Base-by-base conservation (phyloP, 2,888 invertebrate species). In the Drosophila leonis region DNA sequence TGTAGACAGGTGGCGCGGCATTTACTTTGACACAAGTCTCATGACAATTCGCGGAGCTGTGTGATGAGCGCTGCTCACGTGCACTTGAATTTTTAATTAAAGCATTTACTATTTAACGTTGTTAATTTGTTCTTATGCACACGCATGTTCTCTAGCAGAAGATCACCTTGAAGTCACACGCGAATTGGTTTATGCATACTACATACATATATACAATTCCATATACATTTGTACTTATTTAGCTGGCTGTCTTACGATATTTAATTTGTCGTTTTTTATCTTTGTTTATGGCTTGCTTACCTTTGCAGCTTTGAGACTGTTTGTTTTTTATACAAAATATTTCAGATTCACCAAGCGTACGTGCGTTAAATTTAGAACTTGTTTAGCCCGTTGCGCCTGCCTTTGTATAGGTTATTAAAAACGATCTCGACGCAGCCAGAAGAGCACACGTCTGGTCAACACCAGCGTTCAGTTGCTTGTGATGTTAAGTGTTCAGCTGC, bases 291-390 rank as follows among this genome's bases (percentile, higher is more conserved):
- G 51, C 13, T 61, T 44, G 55, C 90, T 90, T 90, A 90, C 86
- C 90, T 88, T 76, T 69, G 62, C 75, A 72, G 75, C 73, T 83
- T 75, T 72, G 66, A 76, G 84, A 83, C 72, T 55, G 68, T 61
- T 78, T 88, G 24, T 48, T 49, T 49, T 78, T 70, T 66, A 75
- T 80, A 78, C 65, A 73, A 72, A 63, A 74, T 78, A 72, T 78
- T 75, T 51, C 78, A 87, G 83, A 79, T 68, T 75, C 77, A 64
- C 75, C 77, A 68, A 80, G 72, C 74, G 80, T 68, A 73, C 74
- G 80, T 80, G 81, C 75, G 80, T 72, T 90, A 88, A 85, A 75
- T 83, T 83, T 85, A 89, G 89, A 92, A 92, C 92, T 90, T 91
- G 88, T 85, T 88, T 84, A 81, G 85, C 82, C 69, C 74, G 78